Base-by-base conservation (phyloP, 2,113 vertebrate species). In the Mirza zaza region DNA sequence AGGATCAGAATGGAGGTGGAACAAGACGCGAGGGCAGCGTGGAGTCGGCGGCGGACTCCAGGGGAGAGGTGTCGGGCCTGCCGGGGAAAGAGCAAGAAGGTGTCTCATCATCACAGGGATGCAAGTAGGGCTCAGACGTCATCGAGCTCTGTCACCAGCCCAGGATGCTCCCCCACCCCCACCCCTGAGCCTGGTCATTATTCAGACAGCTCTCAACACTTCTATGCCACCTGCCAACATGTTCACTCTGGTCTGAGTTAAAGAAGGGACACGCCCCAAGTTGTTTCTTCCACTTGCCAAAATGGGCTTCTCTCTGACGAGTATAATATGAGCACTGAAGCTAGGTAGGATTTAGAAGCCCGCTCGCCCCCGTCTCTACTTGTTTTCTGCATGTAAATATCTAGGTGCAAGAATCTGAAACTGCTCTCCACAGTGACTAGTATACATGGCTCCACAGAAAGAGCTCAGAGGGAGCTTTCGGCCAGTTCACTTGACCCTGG, bases 1-100 rank as follows among this genome's bases (percentile, higher is more conserved):
- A 99, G 98, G 98, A 99, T 99, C 98, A 99, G 98, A 98, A 99
- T 98, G 34, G 99, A 99, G 29, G 99, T 99, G 65, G 99, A 99
- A 96, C 99, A 98, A 95, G 99, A 99, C 1, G 99, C 99, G 0
- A 99, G 98, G n/a, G 99, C 98, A 14, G 99, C 99, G 1, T 99
- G 98, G 86, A 99, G 96, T 13, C 99, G 99, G n/a, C 99, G 99
- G 96, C 97, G 98, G 98, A 98, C 98, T 81, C 95, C 98, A 3
- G 98, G 98, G 0, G 99, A 99, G 95, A 99, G 98, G 97, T 95
- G 91, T 29, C 15, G 98, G 87, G 98, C 98, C 99, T 99, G 97
- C 1, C 29, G 90, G 55, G 61, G 90, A 97, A 98, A 92, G 3
- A 75, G 94, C 95, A 90, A 80, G 77, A 85, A 23, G 36, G 59